A percentile compares a stretch with the other conserved stretches of the same genome.
phyloP scores from a whole-genome alignment of 2,797 vertebrate genomes.

The Erpetoichthys calabaricus region DNA sequence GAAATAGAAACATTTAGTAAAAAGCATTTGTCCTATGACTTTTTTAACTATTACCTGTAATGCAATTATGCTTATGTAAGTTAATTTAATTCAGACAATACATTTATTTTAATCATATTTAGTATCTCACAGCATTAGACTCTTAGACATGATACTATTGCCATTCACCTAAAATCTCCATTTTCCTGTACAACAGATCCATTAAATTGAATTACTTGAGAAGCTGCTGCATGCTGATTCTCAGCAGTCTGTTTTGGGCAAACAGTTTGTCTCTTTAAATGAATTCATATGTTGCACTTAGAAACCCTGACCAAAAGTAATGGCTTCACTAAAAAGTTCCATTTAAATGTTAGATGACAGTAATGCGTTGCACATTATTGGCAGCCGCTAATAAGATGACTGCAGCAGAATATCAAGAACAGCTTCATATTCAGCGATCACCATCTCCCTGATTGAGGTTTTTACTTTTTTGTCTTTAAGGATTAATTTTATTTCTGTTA shows the following conservation, averaged over 20 bases:
- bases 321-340: constrained; percentile 59
- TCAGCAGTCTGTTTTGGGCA: constrained; percentile 60
- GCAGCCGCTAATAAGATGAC: constrained; percentile 58
- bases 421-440: constrained; percentile 39
- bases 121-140: constrained; percentile 36
- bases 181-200: constrained; percentile 40
- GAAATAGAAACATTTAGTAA: too few relatives aligned
- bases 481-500: too few relatives aligned
- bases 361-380: constrained; percentile 59
- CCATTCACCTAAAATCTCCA: constrained; percentile 40
- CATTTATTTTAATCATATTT: constrained; percentile 39
- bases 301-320: constrained; percentile 63
- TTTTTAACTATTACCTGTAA: constrained; percentile 5
- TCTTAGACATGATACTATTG: constrained; percentile 25
- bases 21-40: background rate
- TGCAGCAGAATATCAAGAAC: constrained; percentile 54
- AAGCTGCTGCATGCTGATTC: constrained; percentile 53
- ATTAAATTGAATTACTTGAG: constrained; percentile 56
- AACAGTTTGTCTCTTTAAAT: constrained; percentile 66
- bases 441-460: too few relatives aligned
- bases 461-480: too few relatives aligned
- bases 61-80: constrained; percentile 35
- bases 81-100: constrained; percentile 37
- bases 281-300: constrained; percentile 62
- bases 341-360: constrained; percentile 61